Base-by-base conservation (phyloP, 2,797 vertebrate genomes). In the Sandelia bainsii region DNA sequence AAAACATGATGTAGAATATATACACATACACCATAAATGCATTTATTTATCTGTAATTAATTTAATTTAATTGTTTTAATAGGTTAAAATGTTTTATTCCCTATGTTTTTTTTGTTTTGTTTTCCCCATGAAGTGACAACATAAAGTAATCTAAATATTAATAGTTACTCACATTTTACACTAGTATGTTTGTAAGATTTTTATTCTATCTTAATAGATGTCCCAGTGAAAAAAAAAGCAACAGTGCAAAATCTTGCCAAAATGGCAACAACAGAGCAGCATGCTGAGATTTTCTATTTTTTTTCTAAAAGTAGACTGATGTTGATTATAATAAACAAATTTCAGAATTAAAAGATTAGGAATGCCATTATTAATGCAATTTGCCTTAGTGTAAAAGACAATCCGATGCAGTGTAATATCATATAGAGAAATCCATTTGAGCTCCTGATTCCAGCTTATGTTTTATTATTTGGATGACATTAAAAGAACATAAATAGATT, bases 401-500 rank as follows among this genome's bases (percentile, higher is more conserved):
- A 34, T 6, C 13, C 27, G 8, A 64, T 60, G 22, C 46, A 53
- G 25, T 74, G 40, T 72, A 46, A 72, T 25, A 39, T 66, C 60
- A 69, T 40, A 14, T 5, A 40, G 39, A 40, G 32, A 34, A 7
- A 84, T 80, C 13, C 62, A 73, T 79, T 80, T 79, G 25, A 34
- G 59, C 51, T 58, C 39, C 32, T 34, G 49, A 67, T 29, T 65
- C 22, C 19, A 52, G 22, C 12, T 59, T 17, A n/a, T 1, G 0
- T 53, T 20, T 46, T 27, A 56, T 54, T 25, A 46, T 62, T 58
- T 1, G 4, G 69, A 82, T 59, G 53, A 45, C 54, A 78, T 69
- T 61, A 70, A 70, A 86, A 72, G 52, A 64, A 60, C 51, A 76
- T 22, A 62, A 72, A 79, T 44, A 72, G 45, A 68, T 81, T 75